Base-by-base conservation (phyloP, 30 jellyfish, hydroid and myxozoan species). In the Hydractinia echinata region DNA sequence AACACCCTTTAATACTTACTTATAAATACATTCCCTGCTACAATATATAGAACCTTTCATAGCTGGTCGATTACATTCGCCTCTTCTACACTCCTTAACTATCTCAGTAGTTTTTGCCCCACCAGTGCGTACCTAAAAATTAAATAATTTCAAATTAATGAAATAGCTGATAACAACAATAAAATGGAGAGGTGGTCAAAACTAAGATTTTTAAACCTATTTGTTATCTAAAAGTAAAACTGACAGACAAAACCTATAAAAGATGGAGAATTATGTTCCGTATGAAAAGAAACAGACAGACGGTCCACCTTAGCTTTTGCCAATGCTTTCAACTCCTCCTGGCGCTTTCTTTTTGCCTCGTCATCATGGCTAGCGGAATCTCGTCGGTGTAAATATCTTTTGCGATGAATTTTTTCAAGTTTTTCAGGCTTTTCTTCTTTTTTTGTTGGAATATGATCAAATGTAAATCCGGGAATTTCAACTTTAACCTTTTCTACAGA, bases 11-110 rank as follows among this genome's bases (percentile, higher is more conserved):
- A 9, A 3, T 44, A 44, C 91, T 60, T 54, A 92, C 98, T 89
- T 92, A 8, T 90, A 54, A 19, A 92, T 92, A 84, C 98, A 92
- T 21, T 86, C 96, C 68, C 85, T 68, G 82, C 95, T 86, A 83
- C 98, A 92, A 67, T 92, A 92, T 67, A 92, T 89, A 18, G 98
- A 87, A 61, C 85, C 94, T 73, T 84, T 86, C 98, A 92, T 76
- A 5, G 91, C 93, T 30, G 84, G 85, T 78, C 79, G 84, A 14
- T 67, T 77, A 72, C 98, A 92, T 4, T 79, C 96, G 20, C 61
- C 77, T 53, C 85, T 55, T 62, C 82, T 61, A 78, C 98, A 92
- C 56, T 48, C 66, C 21, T 72, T 82, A 61, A 72, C 53, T 7
- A 82, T 89, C 6, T 60, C 89, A 21, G 77, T 55, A 4, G 86